A percentile compares a stretch with the other conserved stretches of the same genome.
Conservation (phyloP, 2,888 invertebrate genomes). For the Phlogophora meticulosa region DNA sequence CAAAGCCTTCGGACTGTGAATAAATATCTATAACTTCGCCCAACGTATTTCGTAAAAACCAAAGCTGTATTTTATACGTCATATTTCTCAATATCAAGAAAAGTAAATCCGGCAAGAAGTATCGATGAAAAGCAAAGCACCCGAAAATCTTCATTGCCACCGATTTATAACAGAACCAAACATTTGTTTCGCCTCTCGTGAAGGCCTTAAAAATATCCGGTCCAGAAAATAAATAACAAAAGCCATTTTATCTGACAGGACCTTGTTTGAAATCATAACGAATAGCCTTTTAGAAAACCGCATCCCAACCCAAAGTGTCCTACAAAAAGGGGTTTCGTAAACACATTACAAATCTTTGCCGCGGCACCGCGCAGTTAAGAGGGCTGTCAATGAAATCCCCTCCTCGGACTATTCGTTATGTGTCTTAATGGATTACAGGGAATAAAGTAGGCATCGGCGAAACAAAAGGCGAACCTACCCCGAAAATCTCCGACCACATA, state of each 20-base stretch:
- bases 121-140: slow-evolving; percentile 55
- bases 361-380: slow-evolving; percentile 84
- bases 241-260: slow-evolving; percentile 88
- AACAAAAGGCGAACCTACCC: slow-evolving; percentile 86
- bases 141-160: slow-evolving; percentile 55
- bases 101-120: slow-evolving; percentile 35
- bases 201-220: slow-evolving; percentile 82
- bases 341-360: slow-evolving; percentile 89
- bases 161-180: slow-evolving; percentile 64
- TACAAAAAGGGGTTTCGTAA: slow-evolving; percentile 86
- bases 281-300: slow-evolving; percentile 90
- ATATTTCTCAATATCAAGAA: slow-evolving; percentile 42
- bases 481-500: slow-evolving; percentile 89
- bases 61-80: slow-evolving; percentile 20
- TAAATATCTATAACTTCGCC: slow-evolving; percentile 26
- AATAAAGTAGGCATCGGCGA: slow-evolving; percentile 89
- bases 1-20: slow-evolving; percentile 5
- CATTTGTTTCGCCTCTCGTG: slow-evolving; percentile 77
- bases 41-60: slow-evolving; percentile 7
- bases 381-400: slow-evolving; percentile 88
- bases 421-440: slow-evolving; percentile 89
- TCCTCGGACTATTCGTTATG: slow-evolving; percentile 86
- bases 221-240: slow-evolving; percentile 86
- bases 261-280: slow-evolving; percentile 90
- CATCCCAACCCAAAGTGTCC: slow-evolving; percentile 87